A percentile compares a stretch with the other conserved stretches of the same genome.
These are phyloP conservation scores for Pterobdella sp. DNA, from an alignment of 2,888 invertebrate species.

Conservation along the genomic window DNA sequence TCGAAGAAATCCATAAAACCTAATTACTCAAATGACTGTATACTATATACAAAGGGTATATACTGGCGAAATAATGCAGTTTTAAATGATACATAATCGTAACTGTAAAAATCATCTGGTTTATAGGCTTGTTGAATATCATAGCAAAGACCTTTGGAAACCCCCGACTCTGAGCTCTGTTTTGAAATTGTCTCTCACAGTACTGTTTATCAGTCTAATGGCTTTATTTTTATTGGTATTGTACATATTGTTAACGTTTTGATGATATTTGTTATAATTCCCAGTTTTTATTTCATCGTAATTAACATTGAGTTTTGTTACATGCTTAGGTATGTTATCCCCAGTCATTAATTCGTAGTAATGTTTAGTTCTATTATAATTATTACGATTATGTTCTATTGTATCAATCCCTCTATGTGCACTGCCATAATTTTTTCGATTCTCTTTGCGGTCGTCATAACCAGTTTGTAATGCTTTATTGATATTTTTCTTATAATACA, in stretches of 20 bases:
- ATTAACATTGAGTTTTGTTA: constrained; percentile 20
- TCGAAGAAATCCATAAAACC: too few relatives aligned
- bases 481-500: too few relatives aligned
- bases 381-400: too few relatives aligned
- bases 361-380: too few relatives aligned
- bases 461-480: too few relatives aligned
- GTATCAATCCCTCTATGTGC: too few relatives aligned
- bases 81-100: background rate
- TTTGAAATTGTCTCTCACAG: background rate
- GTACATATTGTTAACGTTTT: background rate
- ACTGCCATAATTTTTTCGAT: too few relatives aligned
- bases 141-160: background rate
- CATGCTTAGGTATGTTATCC: constrained; percentile 2
- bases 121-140: too few relatives aligned
- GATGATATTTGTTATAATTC: background rate
- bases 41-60: too few relatives aligned
- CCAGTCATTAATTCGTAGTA: background rate
- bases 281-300: constrained; percentile 1
- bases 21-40: too few relatives aligned
- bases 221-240: background rate
- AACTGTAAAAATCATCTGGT: background rate
- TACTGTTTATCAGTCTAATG: background rate
- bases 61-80: too few relatives aligned
- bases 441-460: too few relatives aligned
- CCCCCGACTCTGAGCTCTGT: constrained; percentile 5